These are phyloP conservation scores for Phaetusa simplex DNA, from an alignment of 2,113 vertebrate genomes.

Conservation along the genomic window DNA sequence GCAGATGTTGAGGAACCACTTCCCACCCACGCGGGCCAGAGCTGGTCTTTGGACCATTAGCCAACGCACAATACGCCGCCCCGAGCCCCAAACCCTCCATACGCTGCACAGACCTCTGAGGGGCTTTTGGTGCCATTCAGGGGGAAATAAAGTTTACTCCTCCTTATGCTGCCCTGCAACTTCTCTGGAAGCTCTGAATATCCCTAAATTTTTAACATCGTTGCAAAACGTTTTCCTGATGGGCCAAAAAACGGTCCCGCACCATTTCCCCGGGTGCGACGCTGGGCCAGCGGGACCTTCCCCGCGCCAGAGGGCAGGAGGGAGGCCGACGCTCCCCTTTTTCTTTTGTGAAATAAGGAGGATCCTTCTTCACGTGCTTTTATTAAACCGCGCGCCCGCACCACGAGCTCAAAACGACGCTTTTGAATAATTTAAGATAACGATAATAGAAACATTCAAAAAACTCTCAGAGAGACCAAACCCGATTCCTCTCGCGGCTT, in stretches of 20 bases:
- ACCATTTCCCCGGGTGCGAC: rapidly evolving
- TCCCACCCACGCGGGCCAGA: neutral
- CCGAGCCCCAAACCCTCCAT: rapidly evolving
- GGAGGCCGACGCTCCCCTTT: neutral
- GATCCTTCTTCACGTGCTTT: constrained; percentile 8
- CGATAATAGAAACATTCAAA: constrained; percentile 58
- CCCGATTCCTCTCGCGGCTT: neutral
- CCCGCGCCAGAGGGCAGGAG: neutral
- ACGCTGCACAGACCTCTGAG: rapidly evolving
- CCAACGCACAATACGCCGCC: rapidly evolving
- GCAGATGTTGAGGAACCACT: neutral
- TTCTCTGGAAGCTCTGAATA: neutral
- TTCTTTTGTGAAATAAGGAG: neutral
- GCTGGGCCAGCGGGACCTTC: neutral
- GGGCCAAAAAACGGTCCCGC: neutral
- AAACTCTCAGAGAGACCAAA: constrained; percentile 10
- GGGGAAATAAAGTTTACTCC: neutral
- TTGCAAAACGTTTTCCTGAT: neutral
- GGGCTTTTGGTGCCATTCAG: neutral
- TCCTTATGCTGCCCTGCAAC: neutral
- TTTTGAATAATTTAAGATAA: constrained; percentile 64
- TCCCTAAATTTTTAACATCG: neutral
- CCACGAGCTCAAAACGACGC: constrained; percentile 38
- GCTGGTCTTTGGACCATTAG: neutral
- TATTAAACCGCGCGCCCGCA: constrained; percentile 21